Percentiles rank a stretch among this genome's conserved stretches.
These are phyloP conservation scores for Sebastes melanostomus DNA, from an alignment of 2,797 vertebrate genomes.

Conservation along the genomic window DNA sequence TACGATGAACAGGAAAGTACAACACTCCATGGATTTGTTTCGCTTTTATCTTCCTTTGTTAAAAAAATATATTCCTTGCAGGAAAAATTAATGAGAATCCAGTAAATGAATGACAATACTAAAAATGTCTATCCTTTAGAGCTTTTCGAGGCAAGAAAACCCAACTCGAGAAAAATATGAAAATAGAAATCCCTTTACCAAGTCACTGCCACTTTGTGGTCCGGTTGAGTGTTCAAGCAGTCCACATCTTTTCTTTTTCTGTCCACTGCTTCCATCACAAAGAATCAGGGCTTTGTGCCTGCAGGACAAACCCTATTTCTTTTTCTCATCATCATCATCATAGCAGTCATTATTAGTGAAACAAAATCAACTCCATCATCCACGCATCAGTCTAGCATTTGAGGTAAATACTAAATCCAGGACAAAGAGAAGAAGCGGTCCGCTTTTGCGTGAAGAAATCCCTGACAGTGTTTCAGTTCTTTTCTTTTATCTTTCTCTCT, in stretches of 20 bases:
- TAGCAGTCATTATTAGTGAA: constrained; percentile 26
- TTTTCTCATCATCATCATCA: constrained; percentile 41
- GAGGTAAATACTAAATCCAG: constrained; percentile 38
- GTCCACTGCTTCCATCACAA: constrained; percentile 69
- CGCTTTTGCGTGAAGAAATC: constrained; percentile 37
- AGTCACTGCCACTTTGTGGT: constrained; percentile 57
- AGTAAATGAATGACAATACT: constrained; percentile 10
- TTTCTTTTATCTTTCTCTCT: constrained; percentile 57
- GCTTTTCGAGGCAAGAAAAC: constrained; percentile 10
- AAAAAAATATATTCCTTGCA: constrained; percentile 28
- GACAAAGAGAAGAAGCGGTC: constrained; percentile 68
- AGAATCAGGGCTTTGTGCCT: constrained; percentile 49
- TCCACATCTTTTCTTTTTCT: constrained; percentile 53
- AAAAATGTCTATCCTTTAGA: constrained; percentile 14
- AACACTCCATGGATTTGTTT: constrained; percentile 57
- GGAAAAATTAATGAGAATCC: constrained; percentile 26
- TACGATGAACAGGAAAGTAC: constrained; percentile 51
- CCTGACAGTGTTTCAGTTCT: constrained; percentile 43
- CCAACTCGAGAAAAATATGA: constrained; percentile 18
- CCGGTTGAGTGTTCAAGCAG: constrained; percentile 46
- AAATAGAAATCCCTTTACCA: constrained; percentile 52
- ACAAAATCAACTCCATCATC: constrained; percentile 31
- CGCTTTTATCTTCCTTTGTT: constrained; percentile 44
- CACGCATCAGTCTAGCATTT: constrained; percentile 16
- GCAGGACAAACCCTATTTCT: constrained; percentile 48